Evolutionary conservation across 2,113 vertebrate species (phyloP), one percentile per base, ranked within the genome.

Genomic region (Tenrec ecaudatus): DNA sequence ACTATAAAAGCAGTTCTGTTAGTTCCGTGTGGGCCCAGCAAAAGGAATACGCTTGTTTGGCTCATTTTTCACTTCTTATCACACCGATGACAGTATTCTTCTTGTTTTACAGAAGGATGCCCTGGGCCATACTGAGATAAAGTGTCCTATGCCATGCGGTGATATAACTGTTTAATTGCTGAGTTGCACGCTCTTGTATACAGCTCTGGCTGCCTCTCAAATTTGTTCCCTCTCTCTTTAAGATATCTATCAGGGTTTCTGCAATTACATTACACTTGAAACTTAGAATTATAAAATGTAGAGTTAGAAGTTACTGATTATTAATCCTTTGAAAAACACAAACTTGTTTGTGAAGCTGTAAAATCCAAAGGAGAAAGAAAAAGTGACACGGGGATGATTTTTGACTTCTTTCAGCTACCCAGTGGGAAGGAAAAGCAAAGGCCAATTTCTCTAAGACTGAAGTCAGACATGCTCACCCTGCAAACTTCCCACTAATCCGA

Each of bases 201-300:
- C 31, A 80, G 14, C 29, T 43, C 1, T 31, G 4, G 77, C 4
- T 7, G 64, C 27, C 47, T 88, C 29, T 57, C 25, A 10, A n/a
- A 73, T 57, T 73, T 25, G 29, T 20, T 29, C n/a, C 29, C 17
- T 80, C 33, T 82, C 36, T 57, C 27, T 87, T 81, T 33, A 79
- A 0, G 90, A 1, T 76, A 58, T 60, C 0, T n/a, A 17, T 6
- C 23, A 86, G 85, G 53, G 16, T 81, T 91, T 81, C 83, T 78
- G 57, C 14, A 86, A 83, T 76, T 83, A 31, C 25, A 53, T 88
- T 90, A 43, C 86, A 22, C 73, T 33, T 79, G 69, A 91, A 95
- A 76, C 76, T 47, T 33, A 77, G 87, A 89, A 66, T 43, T 8
- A 31, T 4, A 17, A 82, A 38, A 66, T 57, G 64, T n/a, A 14